Conservation (phyloP, 2,113 vertebrate species). For the Miniopterus natalensis region DNA sequence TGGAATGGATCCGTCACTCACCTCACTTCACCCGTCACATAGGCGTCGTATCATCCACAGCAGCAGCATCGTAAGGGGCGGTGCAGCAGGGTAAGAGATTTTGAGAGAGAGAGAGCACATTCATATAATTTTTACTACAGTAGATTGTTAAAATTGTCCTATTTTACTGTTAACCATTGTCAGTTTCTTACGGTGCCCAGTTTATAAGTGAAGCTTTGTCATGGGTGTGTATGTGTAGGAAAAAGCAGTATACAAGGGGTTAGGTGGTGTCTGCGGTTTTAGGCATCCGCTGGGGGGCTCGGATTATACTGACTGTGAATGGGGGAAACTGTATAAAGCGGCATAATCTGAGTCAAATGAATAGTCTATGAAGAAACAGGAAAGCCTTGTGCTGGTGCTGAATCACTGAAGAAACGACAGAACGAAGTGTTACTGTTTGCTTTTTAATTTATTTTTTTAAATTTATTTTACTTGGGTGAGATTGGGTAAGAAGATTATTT, state of each 20-base stretch:
- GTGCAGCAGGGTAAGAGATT: background rate
- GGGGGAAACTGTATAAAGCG: background rate
- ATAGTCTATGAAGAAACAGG: background rate
- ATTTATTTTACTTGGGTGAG: background rate
- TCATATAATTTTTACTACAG: background rate
- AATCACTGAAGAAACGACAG: background rate
- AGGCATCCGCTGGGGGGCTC: background rate
- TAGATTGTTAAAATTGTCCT: background rate
- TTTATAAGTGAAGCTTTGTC: background rate
- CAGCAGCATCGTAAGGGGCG: background rate
- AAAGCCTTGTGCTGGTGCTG: background rate
- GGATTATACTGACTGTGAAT: too few relatives aligned
- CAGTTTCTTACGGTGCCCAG: background rate
- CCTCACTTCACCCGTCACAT: background rate
- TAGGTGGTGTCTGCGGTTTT: background rate
- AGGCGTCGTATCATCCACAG: background rate
- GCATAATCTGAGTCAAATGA: background rate
- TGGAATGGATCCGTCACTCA: background rate
- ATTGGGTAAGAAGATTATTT: background rate
- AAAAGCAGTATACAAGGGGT: background rate
- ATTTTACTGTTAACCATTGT: background rate
- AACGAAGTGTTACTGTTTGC: background rate
- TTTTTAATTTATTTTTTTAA: background rate
- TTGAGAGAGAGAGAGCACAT: background rate
- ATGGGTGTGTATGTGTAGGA: too few relatives aligned